A percentile compares a stretch with the other conserved stretches of the same genome.
These are phyloP conservation scores for Apotomis betuletana DNA, from an alignment of 2,888 invertebrate genomes.

Conservation along the genomic window DNA sequence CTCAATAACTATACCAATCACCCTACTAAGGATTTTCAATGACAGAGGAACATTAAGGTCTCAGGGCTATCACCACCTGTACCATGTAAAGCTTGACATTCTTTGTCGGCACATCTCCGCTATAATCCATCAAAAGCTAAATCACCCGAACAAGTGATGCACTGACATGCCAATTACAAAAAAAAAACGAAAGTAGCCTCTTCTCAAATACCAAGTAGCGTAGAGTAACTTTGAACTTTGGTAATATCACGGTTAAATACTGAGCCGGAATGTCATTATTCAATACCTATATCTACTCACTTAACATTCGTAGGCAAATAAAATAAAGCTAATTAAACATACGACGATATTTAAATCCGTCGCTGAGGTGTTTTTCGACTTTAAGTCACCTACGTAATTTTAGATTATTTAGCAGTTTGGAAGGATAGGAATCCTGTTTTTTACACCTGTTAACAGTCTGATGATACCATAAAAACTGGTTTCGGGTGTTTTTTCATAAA, in stretches of 20 bases:
- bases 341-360: slow-evolving; percentile 30
- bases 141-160: slow-evolving; percentile 4
- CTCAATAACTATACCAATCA: too few species aligned
- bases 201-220: slow-evolving; percentile 24
- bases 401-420: slow-evolving; percentile 10
- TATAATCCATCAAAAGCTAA: slow-evolving; percentile 19
- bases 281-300: slow-evolving; percentile 19
- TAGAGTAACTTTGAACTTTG: slow-evolving; percentile 37
- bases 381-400: slow-evolving; percentile 29
- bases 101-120: background rate
- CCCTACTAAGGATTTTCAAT: too few species aligned
- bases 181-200: slow-evolving; percentile 6
- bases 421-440: slow-evolving; percentile 22
- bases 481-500: background rate
- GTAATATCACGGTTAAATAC: slow-evolving; percentile 30
- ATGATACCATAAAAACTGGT: slow-evolving; percentile 18
- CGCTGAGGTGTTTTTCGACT: slow-evolving; percentile 14
- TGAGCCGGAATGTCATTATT: slow-evolving; percentile 30
- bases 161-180: slow-evolving; percentile 31
- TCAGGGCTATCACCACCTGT: too few species aligned
- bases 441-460: slow-evolving; percentile 9
- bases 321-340: slow-evolving; percentile 34
- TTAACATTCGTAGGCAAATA: slow-evolving; percentile 36
- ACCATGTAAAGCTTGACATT: background rate
- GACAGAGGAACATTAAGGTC: too few species aligned